Evolutionary conservation across 2,888 invertebrate genomes (phyloP), one percentile per base, ranked within the genome.

Genomic region (Chrysodeixis includens): DNA sequence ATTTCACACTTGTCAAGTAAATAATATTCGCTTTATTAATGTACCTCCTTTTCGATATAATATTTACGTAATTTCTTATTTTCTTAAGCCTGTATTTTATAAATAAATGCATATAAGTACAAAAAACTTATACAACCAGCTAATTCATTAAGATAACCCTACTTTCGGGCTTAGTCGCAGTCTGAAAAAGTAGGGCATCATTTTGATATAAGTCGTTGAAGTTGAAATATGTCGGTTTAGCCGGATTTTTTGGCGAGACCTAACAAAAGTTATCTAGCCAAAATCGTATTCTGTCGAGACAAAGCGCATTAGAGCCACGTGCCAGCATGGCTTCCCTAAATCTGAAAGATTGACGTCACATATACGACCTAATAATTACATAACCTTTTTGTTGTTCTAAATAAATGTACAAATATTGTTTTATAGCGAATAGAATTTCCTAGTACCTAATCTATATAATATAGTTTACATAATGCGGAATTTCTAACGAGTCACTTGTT

Each of bases 401-500:
- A 56, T 26, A 57, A 69, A 65, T 49, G 26, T 64, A 40, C 26
- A 26, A 4, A 26, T 40, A 40, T 40, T 46, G 22, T 44, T 32
- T 49, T 40, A 46, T 44, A 62, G 44, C 26, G 66, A 71, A 80
- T 74, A 70, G 63, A 74, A 74, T 79, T 73, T 66, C 54, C 30
- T 26, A 51, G 55, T 61, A 64, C n/a, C 53, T 14, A 49, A 8
- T 49, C 66, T 63, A 40, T 10, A 10, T 35, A 35, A 14, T 14
- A 54, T 52, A 61, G 57, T 62, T 67, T 55, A 59, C 57, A 54
- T 66, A 69, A 62, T 49, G 32, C 61, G 54, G 65, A 51, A 64
- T 66, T 78, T 54, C 59, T 69, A 69, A 30, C 53, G 40, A 56
- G 62, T 74, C 77, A 83, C 80, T 82, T 81, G 78, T 76, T 71